phyloP scores from a whole-genome alignment of 2,113 vertebrate genomes.

The Gorilla gorilla region DNA sequence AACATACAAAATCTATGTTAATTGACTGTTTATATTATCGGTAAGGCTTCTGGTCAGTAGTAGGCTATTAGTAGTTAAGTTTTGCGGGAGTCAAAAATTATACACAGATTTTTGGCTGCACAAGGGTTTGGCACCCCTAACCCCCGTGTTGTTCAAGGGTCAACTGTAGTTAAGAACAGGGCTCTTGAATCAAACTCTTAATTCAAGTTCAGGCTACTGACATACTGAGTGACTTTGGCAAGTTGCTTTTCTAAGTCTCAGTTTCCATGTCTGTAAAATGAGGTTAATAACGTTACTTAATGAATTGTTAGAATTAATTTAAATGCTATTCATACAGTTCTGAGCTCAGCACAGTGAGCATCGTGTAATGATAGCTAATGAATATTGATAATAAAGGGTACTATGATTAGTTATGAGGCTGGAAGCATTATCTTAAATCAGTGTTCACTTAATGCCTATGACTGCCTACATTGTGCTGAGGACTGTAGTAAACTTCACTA shows the following conservation, averaged over 20 bases:
- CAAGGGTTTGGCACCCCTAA: background rate
- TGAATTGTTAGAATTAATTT: background rate
- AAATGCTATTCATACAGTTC: background rate
- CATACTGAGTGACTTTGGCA: background rate
- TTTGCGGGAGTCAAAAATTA: background rate
- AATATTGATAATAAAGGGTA: background rate
- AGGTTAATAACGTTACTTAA: background rate
- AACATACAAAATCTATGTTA: background rate
- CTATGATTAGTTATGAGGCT: background rate
- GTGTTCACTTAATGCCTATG: background rate
- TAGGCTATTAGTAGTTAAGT: background rate
- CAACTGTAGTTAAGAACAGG: background rate
- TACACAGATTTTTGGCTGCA: background rate
- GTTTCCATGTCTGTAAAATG: background rate
- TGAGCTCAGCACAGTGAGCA: background rate
- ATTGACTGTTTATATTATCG: background rate
- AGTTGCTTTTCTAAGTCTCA: background rate
- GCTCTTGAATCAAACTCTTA: background rate
- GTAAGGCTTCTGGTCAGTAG: background rate
- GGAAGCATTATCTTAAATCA: background rate
- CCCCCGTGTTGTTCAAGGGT: background rate
- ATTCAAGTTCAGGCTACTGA: background rate
- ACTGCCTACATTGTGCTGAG: background rate
- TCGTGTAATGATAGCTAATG: background rate
- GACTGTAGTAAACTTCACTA: background rate